Evolutionary conservation across 1,140 invertebrate genomes (phyloP).

Genomic region (Monochamus saltuarius): DNA sequence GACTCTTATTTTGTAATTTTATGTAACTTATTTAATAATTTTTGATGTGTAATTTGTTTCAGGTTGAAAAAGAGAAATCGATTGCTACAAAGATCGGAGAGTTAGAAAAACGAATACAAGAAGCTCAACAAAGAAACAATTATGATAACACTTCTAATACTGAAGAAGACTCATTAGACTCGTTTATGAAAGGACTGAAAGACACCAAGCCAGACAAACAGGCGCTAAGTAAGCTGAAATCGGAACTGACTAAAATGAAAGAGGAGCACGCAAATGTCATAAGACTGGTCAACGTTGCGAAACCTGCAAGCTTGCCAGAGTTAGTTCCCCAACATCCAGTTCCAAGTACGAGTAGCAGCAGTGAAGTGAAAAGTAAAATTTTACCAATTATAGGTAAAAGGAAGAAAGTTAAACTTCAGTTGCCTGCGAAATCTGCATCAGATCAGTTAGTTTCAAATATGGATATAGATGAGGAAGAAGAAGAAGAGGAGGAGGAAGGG

Average conservation of each 20-base stretch:
- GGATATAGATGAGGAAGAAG: constrained; percentile 44
- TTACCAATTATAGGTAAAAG: constrained; percentile 48
- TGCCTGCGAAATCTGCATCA: constrained; percentile 27
- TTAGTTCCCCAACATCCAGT: constrained; percentile 42
- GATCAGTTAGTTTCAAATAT: constrained; percentile 39
- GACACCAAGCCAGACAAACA: constrained; percentile 55
- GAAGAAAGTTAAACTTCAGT: constrained; percentile 38
- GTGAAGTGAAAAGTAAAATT: constrained; percentile 19
- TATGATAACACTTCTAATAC: constrained; percentile 40
- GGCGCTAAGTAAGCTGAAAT: constrained; percentile 55
- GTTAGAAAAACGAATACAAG: constrained; percentile 62
- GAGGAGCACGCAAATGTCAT: constrained; percentile 68
- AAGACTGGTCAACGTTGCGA: constrained; percentile 73
- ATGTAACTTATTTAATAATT: too few relatives aligned
- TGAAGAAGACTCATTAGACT: constrained; percentile 68
- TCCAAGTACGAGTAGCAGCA: constrained; percentile 18
- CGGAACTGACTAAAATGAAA: constrained; percentile 68
- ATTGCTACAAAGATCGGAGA: constrained; percentile 60
- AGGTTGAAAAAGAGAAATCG: constrained; percentile 70
- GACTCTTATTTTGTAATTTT: too few relatives aligned
- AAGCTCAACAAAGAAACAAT: constrained; percentile 50
- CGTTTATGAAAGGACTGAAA: constrained; percentile 69
- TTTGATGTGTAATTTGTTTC: constrained; percentile 35
- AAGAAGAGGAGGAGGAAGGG: constrained; percentile 16
- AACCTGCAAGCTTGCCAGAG: constrained; percentile 68